Percentiles rank a stretch among this genome's conserved stretches.
Evolutionary conservation across 2,888 invertebrate species (phyloP).

Genomic region (Spodoptera picta): DNA sequence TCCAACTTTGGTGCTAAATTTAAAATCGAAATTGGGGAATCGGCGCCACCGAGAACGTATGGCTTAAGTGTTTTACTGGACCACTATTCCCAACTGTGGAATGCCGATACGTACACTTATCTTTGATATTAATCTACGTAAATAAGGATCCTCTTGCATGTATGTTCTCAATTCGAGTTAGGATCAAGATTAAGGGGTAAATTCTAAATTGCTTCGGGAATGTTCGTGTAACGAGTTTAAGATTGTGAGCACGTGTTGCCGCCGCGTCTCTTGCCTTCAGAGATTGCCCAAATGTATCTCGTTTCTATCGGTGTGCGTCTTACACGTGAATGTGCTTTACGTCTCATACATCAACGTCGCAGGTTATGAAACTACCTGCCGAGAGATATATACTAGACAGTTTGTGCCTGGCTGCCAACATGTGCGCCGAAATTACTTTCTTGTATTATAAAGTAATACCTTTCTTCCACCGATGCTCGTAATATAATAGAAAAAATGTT

Average conservation of each 20-base stretch:
- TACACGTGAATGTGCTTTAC: slow-evolving; percentile 60
- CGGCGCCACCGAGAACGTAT: slow-evolving; percentile 63
- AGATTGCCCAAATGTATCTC: slow-evolving; percentile 78
- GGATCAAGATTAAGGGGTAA: slow-evolving; percentile 76
- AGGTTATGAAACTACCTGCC: slow-evolving; percentile 78
- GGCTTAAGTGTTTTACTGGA: slow-evolving; percentile 59
- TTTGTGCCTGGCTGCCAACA: slow-evolving; percentile 61
- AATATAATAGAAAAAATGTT: slow-evolving; percentile 53
- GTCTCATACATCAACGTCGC: slow-evolving; percentile 81
- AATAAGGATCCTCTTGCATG: slow-evolving; percentile 63
- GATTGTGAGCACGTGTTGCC: slow-evolving; percentile 82
- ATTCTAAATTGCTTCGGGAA: slow-evolving; percentile 80
- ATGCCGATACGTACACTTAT: slow-evolving; percentile 46
- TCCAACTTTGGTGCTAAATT: slow-evolving; percentile 84
- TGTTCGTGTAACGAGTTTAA: slow-evolving; percentile 82
- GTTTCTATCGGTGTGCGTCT: slow-evolving; percentile 62
- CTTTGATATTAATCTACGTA: slow-evolving; percentile 66
- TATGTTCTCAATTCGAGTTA: slow-evolving; percentile 66
- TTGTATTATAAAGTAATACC: slow-evolving; percentile 43
- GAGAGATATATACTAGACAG: slow-evolving; percentile 76
- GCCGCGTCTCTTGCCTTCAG: slow-evolving; percentile 65
- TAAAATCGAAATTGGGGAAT: slow-evolving; percentile 80
- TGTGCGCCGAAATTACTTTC: slow-evolving; percentile 48
- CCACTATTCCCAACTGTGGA: slow-evolving; percentile 48
- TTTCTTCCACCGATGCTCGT: slow-evolving; percentile 37